phyloP scores from a whole-genome alignment of 1,140 invertebrate genomes.

The Dolichoris vasculosae region DNA sequence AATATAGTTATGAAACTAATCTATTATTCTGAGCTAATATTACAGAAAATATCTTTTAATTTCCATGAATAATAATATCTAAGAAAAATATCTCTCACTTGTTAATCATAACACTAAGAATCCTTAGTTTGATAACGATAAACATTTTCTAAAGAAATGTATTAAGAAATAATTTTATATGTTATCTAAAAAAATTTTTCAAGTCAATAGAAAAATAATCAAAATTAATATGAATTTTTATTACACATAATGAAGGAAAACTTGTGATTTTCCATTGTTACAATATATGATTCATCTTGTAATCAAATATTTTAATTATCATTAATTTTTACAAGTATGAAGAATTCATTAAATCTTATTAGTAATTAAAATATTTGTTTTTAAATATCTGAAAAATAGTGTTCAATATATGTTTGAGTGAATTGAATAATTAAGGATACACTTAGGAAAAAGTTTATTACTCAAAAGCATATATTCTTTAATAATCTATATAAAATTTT shows the following conservation, averaged over 20 bases:
- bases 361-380: no score
- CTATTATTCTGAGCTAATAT: not conserved
- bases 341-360: no score
- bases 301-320: no score
- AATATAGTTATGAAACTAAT: not conserved
- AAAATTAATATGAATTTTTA: not conserved
- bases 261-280: not conserved
- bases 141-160: not conserved
- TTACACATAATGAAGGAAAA: not conserved
- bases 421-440: no score
- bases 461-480: no score
- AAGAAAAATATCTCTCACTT: not conserved
- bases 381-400: no score
- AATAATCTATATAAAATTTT: no score
- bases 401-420: no score
- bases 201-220: not conserved
- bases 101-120: not conserved
- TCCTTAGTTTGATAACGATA: not conserved
- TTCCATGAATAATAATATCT: not conserved
- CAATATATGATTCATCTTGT: not conserved
- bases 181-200: not conserved
- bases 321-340: no score
- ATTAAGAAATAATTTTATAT: conserved; percentile 13
- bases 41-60: no score
- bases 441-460: no score